Evolutionary conservation across 2,888 invertebrate genomes (phyloP), one percentile per base, ranked within the genome.

Genomic region (Panzeria rudis): DNA sequence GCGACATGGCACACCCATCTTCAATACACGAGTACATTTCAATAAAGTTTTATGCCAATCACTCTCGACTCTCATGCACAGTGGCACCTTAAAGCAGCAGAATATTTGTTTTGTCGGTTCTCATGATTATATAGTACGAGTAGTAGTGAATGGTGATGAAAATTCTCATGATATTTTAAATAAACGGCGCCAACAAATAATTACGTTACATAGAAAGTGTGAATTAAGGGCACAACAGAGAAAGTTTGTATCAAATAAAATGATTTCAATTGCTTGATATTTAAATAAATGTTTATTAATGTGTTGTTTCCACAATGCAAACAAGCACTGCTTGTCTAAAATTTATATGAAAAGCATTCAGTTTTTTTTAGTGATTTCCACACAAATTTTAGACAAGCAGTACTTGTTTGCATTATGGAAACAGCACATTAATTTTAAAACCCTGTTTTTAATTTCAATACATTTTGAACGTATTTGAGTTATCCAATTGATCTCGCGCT

Each of bases 1-100:
- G 69, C 38, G 59, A 44, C 1, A 44, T 32, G 50, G 41, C 78
- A 78, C 78, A 78, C 78, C 78, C 78, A 71, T 47, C 44, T 25
- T 25, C n/a, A 35, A 11, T 20, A 3, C 29, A 44, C 32, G 20
- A n/a, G 3, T 35, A 56, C n/a, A 35, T 64, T 52, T 52, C 29
- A 56, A 54, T 66, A 56, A 32, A 44, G 7, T 20, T 54, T 52
- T 44, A 1, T 66, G 1, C 11, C 23, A 72, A 71, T 83, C 76
- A 83, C 76, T 71, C 71, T 32, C 56, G 6, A 17, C 20, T n/a
- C 64, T 72, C 71, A 72, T 83, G 76, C 23, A 44, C 75, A 59
- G 29, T 50, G 9, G 20, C 29, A 38, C 17, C 23, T 23, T 17
- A 32, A 38, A 56, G n/a, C 20, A 50, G 20, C 44, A 17, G n/a